phyloP scores from a whole-genome alignment of 1,140 invertebrate genomes.

The Portunus trituberculatus region DNA sequence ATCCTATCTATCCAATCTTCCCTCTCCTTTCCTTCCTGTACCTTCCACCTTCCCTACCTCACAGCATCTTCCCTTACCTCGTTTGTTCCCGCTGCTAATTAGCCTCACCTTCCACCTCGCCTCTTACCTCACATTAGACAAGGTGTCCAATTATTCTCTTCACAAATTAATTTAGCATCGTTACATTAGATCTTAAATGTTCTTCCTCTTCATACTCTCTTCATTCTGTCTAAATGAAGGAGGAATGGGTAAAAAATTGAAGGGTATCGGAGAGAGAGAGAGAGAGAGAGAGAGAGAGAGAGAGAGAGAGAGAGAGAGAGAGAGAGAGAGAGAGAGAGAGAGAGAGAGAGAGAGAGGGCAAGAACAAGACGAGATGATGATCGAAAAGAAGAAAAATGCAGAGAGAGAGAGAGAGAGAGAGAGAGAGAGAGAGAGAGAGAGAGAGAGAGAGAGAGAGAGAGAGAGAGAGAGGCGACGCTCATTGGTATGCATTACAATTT shows the following conservation, averaged over 20 bases:
- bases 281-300: background rate
- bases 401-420: background rate
- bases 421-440: background rate
- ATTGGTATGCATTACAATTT: conserved; percentile 26
- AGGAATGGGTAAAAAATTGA: background rate
- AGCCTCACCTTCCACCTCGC: background rate
- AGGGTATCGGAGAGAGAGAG: background rate
- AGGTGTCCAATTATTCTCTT: conserved; percentile 8
- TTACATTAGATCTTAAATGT: background rate
- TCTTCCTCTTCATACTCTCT: background rate
- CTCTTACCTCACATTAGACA: conserved; percentile 10
- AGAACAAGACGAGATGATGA: background rate
- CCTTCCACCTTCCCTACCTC: background rate
- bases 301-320: background rate
- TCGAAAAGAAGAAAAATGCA: background rate
- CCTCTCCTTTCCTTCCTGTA: background rate
- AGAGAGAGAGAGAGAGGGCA: background rate
- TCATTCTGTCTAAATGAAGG: background rate
- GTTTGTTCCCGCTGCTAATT: conserved; percentile 20
- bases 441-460: background rate
- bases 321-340: background rate
- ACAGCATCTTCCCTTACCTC: conserved; percentile 18
- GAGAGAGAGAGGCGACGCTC: background rate
- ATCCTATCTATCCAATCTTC: background rate
- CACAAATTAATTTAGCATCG: background rate